phyloP scores from a whole-genome alignment of 2,888 invertebrate species.

The Cyclophora punctaria region DNA sequence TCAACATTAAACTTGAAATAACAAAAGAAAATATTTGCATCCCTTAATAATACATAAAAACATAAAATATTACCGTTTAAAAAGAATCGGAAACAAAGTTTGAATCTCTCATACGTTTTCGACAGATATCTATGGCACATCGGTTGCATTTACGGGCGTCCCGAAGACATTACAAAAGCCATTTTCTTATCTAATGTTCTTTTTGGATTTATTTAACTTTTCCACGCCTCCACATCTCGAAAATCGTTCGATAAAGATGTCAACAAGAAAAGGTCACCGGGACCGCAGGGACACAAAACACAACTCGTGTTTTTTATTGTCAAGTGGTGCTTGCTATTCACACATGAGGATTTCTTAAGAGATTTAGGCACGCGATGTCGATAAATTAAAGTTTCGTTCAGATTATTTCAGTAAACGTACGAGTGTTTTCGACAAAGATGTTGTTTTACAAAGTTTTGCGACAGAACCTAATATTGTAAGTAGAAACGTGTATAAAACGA shows the following conservation, averaged over 20 bases:
- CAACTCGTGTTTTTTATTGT: conserved; percentile 33
- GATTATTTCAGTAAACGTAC: too few species aligned
- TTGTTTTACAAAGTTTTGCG: too few species aligned
- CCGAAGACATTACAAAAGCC: conserved; percentile 73
- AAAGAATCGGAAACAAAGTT: conserved; percentile 35
- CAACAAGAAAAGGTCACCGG: conserved; percentile 62
- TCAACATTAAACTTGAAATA: too few species aligned
- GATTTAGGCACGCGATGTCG: too few species aligned
- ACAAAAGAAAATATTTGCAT: neutral
- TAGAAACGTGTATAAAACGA: too few species aligned
- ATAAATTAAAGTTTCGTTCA: too few species aligned
- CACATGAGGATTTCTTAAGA: conserved; percentile 17
- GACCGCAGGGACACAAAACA: conserved; percentile 34
- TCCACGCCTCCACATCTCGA: conserved; percentile 67
- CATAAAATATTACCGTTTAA: conserved; percentile 15
- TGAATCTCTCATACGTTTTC: conserved; percentile 41
- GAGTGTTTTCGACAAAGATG: too few species aligned
- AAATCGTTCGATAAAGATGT: conserved; percentile 68
- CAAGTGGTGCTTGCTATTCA: conserved; percentile 24
- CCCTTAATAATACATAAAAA: neutral
- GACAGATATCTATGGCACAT: conserved; percentile 64
- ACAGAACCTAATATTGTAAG: too few species aligned
- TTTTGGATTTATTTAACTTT: conserved; percentile 71
- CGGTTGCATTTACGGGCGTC: conserved; percentile 70
- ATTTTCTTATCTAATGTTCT: conserved; percentile 72